A percentile compares a stretch with the other conserved stretches of the same genome.
phyloP scores from a whole-genome alignment of 2,113 vertebrate genomes.

The Catharus minimus region DNA sequence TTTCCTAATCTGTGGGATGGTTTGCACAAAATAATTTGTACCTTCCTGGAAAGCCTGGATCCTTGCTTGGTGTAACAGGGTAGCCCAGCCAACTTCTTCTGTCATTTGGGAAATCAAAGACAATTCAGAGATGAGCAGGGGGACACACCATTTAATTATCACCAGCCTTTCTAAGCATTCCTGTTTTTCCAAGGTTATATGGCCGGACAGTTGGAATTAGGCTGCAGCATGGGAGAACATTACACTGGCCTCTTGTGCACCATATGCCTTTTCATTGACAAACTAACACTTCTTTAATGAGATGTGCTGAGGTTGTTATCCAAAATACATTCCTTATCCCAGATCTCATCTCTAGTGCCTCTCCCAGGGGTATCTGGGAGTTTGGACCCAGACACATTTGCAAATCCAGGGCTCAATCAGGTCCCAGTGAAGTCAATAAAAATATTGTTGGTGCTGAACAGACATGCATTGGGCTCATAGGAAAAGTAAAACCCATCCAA shows the following conservation, averaged over 20 bases:
- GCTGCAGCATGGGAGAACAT: not conserved
- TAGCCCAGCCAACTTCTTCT: not conserved
- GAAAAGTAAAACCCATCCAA: not conserved
- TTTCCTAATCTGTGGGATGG: not conserved
- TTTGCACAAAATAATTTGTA: not conserved
- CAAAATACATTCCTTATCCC: slow-evolving; percentile 24
- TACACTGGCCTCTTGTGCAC: slow-evolving; percentile 5
- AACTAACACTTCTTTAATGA: slow-evolving; percentile 47
- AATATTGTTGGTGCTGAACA: not conserved
- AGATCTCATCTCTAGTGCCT: slow-evolving; percentile 18
- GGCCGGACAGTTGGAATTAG: not conserved
- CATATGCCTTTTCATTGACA: slow-evolving; percentile 18
- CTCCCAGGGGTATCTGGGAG: not conserved
- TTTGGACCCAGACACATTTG: not conserved
- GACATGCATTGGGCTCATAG: not conserved
- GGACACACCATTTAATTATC: not conserved
- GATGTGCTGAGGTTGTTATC: slow-evolving; percentile 1
- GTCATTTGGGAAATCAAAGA: slow-evolving; percentile 15
- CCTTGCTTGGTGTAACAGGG: not conserved
- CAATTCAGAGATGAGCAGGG: not conserved
- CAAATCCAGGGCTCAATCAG: not conserved
- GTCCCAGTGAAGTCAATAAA: slow-evolving; percentile 20
- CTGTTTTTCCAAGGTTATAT: not conserved
- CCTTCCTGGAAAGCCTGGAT: slow-evolving; percentile 20
- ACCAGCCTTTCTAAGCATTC: not conserved